Base-by-base conservation (phyloP, 2,113 vertebrate genomes). In the Ciconia maguari region DNA sequence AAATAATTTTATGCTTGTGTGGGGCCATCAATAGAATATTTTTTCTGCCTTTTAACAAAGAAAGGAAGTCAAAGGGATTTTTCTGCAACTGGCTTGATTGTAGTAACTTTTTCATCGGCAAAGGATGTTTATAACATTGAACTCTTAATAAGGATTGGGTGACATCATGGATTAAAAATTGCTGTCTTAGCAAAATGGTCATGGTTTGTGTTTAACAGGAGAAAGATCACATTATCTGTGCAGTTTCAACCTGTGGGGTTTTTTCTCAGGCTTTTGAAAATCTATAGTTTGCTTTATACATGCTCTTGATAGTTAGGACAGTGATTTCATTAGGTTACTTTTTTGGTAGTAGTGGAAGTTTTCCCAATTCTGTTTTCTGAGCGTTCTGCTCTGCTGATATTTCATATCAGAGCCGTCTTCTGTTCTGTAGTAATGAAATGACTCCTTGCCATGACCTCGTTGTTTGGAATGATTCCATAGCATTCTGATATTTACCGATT, bases 241-340 rank as follows among this genome's bases (percentile, higher is more conserved):
- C 9, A 34, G 26, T 60, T 89, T 87, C 30, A 72, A 20, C 6
- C 8, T 48, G 20, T 49, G 22, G 14, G 21, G 42, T 64, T n/a
- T 58, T 42, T 20, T 1, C 61, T 49, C 30, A 84, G 21, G 22
- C 54, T 80, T 79, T 51, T 76, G 6, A 61, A 86, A 82, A 42
- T 18, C 20, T 41, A 0, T 64, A 19, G 9, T 71, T 90, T 83
- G 13, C 60, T 87, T 91, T 87, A 18, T 65, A 6, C 17, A 5
- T 3, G 0, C 11, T 82, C 1, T 36, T n/a, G 22, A 9, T 52
- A 30, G 12, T 36, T 49, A 58, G 27, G 11, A 4, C n/a, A n/a
- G 14, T 55, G 14, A 60, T 92, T 93, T 65, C 21, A 22, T 46
- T 30, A 52, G 16, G 38, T 74, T 8, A 12, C 7, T 38, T 65